phyloP scores from a whole-genome alignment of 2,888 invertebrate species.

The Lysandra bellargus region DNA sequence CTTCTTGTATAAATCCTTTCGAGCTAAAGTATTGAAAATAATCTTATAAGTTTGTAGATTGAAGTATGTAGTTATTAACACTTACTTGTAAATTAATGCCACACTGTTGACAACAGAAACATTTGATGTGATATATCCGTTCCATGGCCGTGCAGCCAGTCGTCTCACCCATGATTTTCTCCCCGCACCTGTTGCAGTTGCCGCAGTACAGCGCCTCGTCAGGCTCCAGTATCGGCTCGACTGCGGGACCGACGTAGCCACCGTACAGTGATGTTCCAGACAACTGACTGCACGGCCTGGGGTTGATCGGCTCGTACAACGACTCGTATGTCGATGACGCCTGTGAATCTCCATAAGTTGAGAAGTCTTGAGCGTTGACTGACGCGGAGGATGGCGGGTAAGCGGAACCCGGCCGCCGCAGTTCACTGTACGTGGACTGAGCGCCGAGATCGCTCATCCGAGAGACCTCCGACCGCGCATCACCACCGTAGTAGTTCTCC shows the following conservation, averaged over 20 bases:
- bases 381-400: constrained; percentile 76
- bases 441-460: constrained; percentile 75
- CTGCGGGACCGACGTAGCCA: constrained; percentile 85
- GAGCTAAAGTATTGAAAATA: too few species aligned
- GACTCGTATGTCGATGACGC: constrained; percentile 84
- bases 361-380: constrained; percentile 77
- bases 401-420: constrained; percentile 80
- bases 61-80: not conserved
- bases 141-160: constrained; percentile 99
- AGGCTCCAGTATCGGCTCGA: constrained; percentile 89
- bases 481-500: constrained; percentile 75
- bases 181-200: constrained; percentile 95
- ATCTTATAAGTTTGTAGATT: too few species aligned
- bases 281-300: constrained; percentile 80
- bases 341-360: constrained; percentile 80
- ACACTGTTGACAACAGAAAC: constrained; percentile 97
- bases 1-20: too few species aligned
- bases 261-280: constrained; percentile 82
- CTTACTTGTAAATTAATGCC: constrained; percentile 88
- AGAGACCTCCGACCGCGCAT: constrained; percentile 69
- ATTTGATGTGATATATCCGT: constrained; percentile 96
- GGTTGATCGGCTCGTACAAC: constrained; percentile 83
- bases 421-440: constrained; percentile 83
- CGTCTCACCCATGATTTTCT: constrained; percentile 95
- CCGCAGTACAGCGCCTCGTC: constrained; percentile 88